These are phyloP conservation scores for Danionella cerebrum DNA, from an alignment of 2,113 vertebrate species.

Conservation along the genomic window DNA sequence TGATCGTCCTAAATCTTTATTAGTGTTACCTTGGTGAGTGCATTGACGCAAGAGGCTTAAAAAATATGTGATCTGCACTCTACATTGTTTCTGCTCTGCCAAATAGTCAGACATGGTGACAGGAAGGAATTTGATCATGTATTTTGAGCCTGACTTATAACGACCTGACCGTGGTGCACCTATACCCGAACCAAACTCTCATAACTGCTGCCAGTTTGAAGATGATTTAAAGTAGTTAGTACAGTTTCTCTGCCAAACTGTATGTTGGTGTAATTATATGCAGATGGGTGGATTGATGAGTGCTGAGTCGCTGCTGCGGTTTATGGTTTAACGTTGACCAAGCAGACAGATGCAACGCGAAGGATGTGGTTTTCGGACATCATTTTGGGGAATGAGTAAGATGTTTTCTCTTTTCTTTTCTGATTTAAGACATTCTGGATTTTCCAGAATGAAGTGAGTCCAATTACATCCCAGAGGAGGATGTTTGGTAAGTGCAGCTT, in stretches of 20 bases:
- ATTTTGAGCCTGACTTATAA: slow-evolving; percentile 14
- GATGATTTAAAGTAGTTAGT: slow-evolving; percentile 35
- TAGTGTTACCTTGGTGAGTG: background rate
- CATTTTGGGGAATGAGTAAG: slow-evolving; percentile 28
- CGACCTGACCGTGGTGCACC: slow-evolving; percentile 3
- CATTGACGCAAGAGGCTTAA: background rate
- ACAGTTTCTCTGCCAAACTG: slow-evolving; percentile 22
- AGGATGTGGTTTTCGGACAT: slow-evolving; percentile 37
- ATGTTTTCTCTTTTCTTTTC: slow-evolving; percentile 14
- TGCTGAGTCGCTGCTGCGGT: slow-evolving; percentile 28
- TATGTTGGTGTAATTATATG: slow-evolving; percentile 29
- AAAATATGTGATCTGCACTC: background rate
- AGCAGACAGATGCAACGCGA: slow-evolving; percentile 30
- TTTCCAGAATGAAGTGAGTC: slow-evolving; percentile 13
- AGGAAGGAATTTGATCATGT: slow-evolving; percentile 15
- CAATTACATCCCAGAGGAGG: slow-evolving; percentile 6
- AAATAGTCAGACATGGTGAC: slow-evolving; percentile 18
- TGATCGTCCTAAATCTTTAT: background rate
- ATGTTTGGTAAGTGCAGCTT: background rate
- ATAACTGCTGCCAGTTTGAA: slow-evolving; percentile 18
- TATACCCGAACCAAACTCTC: background rate
- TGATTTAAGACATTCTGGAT: slow-evolving; percentile 26
- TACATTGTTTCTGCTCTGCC: slow-evolving; percentile 11
- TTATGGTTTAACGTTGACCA: slow-evolving; percentile 34
- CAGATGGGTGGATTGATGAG: slow-evolving; percentile 31